Conservation (phyloP, 2,797 vertebrate genomes). For the Sebastes matsubarae region DNA sequence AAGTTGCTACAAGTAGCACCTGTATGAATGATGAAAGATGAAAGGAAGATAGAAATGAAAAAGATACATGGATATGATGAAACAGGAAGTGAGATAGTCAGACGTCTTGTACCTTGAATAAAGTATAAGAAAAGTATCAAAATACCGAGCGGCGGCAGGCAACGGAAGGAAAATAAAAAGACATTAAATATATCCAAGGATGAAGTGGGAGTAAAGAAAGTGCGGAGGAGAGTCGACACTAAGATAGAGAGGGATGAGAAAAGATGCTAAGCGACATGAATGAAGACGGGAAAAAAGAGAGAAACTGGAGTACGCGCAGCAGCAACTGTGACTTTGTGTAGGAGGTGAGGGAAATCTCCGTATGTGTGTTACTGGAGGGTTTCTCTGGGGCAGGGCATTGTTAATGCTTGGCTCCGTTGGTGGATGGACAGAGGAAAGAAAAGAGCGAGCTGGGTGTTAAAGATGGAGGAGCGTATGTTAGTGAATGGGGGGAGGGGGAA, state of each 20-base stretch:
- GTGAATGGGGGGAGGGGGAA: conserved; percentile 29
- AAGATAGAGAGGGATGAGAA: neutral
- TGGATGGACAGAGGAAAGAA: conserved; percentile 45
- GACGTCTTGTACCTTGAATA: neutral
- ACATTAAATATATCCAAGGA: neutral
- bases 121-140: neutral
- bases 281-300: neutral
- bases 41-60: neutral
- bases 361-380: conserved; percentile 11
- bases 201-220: neutral
- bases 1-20: neutral
- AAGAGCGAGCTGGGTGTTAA: conserved; percentile 21
- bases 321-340: conserved; percentile 42
- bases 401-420: conserved; percentile 63
- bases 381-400: conserved; percentile 58
- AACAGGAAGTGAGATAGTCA: neutral
- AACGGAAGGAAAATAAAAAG: neutral
- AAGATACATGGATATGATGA: neutral
- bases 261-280: neutral
- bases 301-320: neutral
- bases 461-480: conserved; percentile 32
- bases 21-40: neutral
- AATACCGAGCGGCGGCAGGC: neutral
- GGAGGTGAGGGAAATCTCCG: conserved; percentile 17
- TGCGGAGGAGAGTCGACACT: neutral